Conservation (phyloP, 2,113 vertebrate genomes). For the Heterotilapia buettikoferi region DNA sequence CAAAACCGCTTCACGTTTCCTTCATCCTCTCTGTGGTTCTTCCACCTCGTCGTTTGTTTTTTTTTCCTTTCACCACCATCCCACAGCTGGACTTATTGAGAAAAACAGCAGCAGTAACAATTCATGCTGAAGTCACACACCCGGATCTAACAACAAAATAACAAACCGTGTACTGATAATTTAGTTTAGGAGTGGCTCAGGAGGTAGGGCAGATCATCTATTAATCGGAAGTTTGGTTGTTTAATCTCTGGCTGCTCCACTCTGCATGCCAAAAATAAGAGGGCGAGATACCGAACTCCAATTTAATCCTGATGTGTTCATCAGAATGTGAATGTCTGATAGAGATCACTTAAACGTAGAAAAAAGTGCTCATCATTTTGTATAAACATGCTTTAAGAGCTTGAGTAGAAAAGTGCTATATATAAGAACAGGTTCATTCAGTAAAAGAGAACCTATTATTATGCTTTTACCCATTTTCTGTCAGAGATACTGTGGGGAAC, state of each 20-base stretch:
- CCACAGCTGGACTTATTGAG: neutral
- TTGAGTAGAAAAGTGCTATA: neutral
- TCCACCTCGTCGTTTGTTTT: neutral
- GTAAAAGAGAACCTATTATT: neutral
- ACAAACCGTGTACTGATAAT: neutral
- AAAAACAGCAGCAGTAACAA: neutral
- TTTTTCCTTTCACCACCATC: neutral
- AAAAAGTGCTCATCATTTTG: neutral
- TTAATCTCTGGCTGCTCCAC: neutral
- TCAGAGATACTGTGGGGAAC: neutral
- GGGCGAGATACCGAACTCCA: neutral
- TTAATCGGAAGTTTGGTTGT: neutral
- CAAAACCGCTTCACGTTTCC: neutral
- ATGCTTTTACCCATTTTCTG: neutral
- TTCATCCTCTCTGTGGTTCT: neutral
- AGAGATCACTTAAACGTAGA: neutral
- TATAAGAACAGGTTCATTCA: neutral
- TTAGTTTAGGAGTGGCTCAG: neutral
- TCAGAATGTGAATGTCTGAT: neutral
- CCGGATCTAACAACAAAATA: accelerated
- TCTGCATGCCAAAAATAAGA: neutral
- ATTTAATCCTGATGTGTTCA: neutral
- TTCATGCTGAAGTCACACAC: neutral
- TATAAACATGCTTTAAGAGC: neutral
- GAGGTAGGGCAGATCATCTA: neutral